phyloP scores from a whole-genome alignment of 2,888 invertebrate genomes.

The Synergus umbraculus region DNA sequence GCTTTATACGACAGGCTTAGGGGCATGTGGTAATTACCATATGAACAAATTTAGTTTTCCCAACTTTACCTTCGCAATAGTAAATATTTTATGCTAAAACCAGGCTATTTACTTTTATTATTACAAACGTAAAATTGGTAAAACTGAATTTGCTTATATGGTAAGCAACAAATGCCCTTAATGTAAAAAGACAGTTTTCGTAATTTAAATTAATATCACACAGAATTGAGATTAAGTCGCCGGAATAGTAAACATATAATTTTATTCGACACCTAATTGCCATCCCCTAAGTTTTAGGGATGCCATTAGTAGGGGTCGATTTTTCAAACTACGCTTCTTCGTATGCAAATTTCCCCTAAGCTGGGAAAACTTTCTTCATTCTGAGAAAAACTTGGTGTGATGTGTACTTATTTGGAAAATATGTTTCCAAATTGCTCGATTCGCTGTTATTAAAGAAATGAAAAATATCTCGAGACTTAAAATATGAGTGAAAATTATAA shows the following conservation, averaged over 20 bases:
- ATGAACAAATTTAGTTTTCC: too few species aligned
- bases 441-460: neutral
- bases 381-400: conserved; percentile 10
- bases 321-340: conserved; percentile 8
- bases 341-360: conserved; percentile 7
- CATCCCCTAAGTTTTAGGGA: neutral
- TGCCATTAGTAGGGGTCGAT: neutral
- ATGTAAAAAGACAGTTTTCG: neutral
- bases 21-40: too few species aligned
- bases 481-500: neutral
- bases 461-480: neutral
- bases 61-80: too few species aligned
- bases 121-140: too few species aligned
- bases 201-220: neutral
- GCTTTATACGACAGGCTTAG: neutral
- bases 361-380: conserved; percentile 20
- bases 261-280: neutral
- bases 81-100: neutral
- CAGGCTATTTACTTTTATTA: neutral
- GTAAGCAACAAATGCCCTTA: too few species aligned
- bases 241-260: neutral
- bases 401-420: conserved; percentile 7
- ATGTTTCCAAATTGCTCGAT: neutral
- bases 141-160: too few species aligned
- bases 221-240: neutral